phyloP scores from a whole-genome alignment of 2,797 vertebrate genomes.

The Potorous gilbertii region DNA sequence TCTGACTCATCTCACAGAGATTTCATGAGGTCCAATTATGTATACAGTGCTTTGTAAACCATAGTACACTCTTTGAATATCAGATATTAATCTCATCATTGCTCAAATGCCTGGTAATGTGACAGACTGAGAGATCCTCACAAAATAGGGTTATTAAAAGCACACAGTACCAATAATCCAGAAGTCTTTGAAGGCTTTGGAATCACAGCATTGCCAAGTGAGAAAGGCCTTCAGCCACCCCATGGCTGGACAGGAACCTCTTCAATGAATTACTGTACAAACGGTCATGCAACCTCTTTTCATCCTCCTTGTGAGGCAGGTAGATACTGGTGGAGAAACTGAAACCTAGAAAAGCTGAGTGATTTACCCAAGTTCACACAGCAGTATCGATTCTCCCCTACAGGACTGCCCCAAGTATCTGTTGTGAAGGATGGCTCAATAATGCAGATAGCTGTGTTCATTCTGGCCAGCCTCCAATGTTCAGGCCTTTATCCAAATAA shows the following conservation, averaged over 20 bases:
- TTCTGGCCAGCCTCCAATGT: neutral
- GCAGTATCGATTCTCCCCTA: neutral
- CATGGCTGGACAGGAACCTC: neutral
- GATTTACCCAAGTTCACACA: neutral
- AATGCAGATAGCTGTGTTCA: neutral
- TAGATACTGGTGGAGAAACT: neutral
- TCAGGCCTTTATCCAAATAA: accelerated
- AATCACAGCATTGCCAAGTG: neutral
- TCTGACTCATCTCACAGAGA: neutral
- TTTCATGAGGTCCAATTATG: neutral
- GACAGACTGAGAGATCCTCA: neutral
- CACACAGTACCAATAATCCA: neutral
- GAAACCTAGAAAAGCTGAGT: neutral
- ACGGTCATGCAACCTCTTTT: neutral
- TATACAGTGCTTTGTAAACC: neutral
- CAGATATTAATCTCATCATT: neutral
- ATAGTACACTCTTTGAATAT: neutral
- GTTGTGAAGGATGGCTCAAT: neutral
- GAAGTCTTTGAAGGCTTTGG: neutral
- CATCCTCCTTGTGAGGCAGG: neutral
- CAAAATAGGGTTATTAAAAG: neutral
- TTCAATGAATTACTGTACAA: neutral
- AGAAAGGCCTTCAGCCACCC: neutral
- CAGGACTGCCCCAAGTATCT: neutral
- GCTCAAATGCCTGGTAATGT: neutral